Evolutionary conservation across 2,113 vertebrate species (phyloP).

Genomic region (Urocolius indicus): DNA sequence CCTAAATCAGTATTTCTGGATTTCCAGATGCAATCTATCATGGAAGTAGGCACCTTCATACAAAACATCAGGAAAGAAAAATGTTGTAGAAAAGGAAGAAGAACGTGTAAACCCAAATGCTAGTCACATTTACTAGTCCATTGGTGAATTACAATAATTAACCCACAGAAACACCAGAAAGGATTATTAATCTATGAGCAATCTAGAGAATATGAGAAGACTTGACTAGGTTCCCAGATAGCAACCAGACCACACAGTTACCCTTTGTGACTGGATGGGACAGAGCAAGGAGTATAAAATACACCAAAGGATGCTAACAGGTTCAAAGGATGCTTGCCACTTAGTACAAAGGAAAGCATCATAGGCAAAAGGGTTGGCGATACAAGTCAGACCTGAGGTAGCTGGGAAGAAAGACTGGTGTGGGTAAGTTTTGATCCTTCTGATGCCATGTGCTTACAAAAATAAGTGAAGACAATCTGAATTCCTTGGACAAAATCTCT

Average conservation of each 20-base stretch:
- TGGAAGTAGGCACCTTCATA: background rate
- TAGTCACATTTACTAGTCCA: background rate
- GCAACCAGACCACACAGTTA: background rate
- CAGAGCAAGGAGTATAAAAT: background rate
- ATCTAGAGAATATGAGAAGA: background rate
- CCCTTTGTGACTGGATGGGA: background rate
- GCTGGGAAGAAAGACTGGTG: background rate
- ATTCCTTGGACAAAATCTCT: background rate
- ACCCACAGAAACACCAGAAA: background rate
- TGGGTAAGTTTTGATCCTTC: background rate
- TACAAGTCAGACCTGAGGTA: background rate
- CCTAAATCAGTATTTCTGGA: background rate
- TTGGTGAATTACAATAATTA: background rate
- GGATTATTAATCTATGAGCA: background rate
- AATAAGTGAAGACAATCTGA: background rate
- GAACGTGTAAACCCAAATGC: background rate
- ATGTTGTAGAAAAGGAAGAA: background rate
- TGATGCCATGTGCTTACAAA: background rate
- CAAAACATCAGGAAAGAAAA: background rate
- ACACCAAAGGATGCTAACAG: background rate
- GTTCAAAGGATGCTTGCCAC: background rate
- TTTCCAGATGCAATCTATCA: background rate
- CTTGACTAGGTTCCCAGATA: background rate
- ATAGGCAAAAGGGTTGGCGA: background rate
- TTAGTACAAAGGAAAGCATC: background rate